These are phyloP conservation scores for Antidorcas marsupialis DNA, from an alignment of 2,113 vertebrate species.

Conservation along the genomic window DNA sequence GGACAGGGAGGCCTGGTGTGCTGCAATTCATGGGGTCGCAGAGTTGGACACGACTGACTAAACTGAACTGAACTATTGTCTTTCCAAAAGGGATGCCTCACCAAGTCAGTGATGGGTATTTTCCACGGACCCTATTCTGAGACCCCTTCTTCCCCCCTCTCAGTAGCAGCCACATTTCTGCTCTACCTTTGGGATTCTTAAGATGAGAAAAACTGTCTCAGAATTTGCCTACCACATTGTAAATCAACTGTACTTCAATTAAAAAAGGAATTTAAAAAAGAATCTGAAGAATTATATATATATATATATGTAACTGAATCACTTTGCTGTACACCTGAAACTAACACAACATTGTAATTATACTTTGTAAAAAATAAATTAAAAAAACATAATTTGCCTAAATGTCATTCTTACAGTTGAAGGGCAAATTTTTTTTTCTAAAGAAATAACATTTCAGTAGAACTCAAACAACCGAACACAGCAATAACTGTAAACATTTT, in stretches of 20 bases:
- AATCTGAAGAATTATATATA: neutral
- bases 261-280: neutral
- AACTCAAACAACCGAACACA: neutral
- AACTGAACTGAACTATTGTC: no score
- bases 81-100: neutral
- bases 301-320: neutral
- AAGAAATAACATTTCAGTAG: neutral
- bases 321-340: neutral
- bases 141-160: fast-evolving
- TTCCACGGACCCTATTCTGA: neutral
- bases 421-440: neutral
- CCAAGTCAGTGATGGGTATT: fast-evolving
- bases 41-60: no score
- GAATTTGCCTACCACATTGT: neutral
- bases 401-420: neutral
- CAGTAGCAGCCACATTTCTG: neutral
- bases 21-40: no score
- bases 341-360: neutral
- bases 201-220: neutral
- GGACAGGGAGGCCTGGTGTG: no score
- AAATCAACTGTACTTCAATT: neutral
- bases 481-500: constrained; percentile 56
- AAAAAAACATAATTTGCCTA: neutral
- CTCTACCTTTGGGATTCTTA: neutral
- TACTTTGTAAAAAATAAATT: neutral